Evolutionary conservation across 2,888 invertebrate genomes (phyloP).

Genomic region (Tridacna crocea): DNA sequence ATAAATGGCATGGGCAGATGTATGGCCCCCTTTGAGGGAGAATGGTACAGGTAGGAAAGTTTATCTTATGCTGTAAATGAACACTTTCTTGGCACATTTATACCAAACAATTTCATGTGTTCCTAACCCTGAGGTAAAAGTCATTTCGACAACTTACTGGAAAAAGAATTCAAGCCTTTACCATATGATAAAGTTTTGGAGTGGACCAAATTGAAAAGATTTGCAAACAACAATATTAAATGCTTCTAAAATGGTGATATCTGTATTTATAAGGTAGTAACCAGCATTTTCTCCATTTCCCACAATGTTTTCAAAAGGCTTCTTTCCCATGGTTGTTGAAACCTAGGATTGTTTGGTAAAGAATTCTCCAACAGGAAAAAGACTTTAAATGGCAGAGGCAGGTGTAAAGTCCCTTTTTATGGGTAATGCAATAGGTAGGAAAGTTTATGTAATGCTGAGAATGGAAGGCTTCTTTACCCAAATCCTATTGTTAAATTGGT

Average conservation of each 20-base stretch:
- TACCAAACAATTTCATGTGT: neutral
- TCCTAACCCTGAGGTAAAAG: neutral
- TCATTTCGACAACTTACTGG: neutral
- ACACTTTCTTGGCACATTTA: neutral
- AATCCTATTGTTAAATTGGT: neutral
- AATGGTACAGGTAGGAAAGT: conserved; percentile 56
- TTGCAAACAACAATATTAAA: no score
- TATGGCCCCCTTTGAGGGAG: conserved; percentile 48
- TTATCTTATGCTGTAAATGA: no score
- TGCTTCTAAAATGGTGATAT: no score
- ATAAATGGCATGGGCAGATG: conserved; percentile 45
- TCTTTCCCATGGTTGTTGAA: no score
- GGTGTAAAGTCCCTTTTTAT: neutral
- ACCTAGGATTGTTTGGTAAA: no score
- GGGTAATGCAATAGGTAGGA: neutral
- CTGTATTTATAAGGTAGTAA: no score
- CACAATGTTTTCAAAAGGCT: no score
- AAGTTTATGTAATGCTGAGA: neutral
- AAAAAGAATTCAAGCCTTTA: no score
- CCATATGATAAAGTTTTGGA: no score
- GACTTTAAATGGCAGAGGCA: no score
- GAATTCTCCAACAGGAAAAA: no score
- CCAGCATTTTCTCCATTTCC: no score
- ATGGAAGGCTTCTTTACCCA: neutral
- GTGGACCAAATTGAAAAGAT: neutral